Percentiles rank a stretch among this genome's conserved stretches.
Conservation (phyloP, 2,113 vertebrate species). For the Alaudala cheleensis region DNA sequence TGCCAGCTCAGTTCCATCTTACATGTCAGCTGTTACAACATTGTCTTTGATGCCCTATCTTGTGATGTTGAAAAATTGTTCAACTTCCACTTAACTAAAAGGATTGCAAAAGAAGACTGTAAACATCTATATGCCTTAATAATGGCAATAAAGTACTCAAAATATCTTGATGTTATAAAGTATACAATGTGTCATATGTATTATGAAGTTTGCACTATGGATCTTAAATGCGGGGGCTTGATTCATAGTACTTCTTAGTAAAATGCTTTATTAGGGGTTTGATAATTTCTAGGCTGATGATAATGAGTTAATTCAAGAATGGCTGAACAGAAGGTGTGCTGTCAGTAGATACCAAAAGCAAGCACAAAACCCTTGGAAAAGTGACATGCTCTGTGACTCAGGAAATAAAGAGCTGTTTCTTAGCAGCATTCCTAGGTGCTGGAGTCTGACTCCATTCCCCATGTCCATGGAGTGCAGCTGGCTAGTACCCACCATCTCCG, state of each 20-base stretch:
- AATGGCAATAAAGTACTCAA: not conserved
- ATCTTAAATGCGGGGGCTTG: not conserved
- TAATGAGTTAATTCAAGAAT: not conserved
- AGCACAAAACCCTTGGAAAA: not conserved
- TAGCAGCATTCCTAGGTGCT: not conserved
- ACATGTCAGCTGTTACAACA: not conserved
- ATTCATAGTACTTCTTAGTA: not conserved
- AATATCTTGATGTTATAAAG: not conserved
- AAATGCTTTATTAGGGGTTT: not conserved
- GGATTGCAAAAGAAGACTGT: not conserved
- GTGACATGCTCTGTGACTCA: not conserved
- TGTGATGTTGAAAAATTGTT: not conserved
- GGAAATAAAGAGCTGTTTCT: not conserved
- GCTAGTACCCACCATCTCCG: not conserved
- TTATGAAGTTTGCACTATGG: not conserved
- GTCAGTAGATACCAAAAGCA: not conserved
- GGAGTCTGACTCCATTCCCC: not conserved
- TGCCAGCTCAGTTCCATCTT: not conserved
- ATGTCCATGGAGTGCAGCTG: not conserved
- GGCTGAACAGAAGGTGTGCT: not conserved
- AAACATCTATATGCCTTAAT: not conserved
- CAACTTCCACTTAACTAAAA: not conserved
- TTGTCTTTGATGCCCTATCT: not conserved
- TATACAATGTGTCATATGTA: not conserved
- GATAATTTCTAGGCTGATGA: not conserved